phyloP scores from a whole-genome alignment of 1,140 invertebrate species.

The Drosophila ananassae region DNA sequence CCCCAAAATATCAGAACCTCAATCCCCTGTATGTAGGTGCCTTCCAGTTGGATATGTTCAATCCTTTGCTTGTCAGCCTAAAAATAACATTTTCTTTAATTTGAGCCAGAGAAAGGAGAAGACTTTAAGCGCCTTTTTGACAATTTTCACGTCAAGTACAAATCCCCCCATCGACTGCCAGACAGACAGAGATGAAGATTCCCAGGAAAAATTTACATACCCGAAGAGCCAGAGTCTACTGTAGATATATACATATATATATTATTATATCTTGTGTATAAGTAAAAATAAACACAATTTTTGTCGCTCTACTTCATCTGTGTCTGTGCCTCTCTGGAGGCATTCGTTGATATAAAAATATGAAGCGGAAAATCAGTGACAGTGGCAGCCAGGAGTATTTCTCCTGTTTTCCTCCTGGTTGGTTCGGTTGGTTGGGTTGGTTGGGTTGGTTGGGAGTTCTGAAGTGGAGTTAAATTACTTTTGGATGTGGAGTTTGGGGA shows the following conservation, averaged over 20 bases:
- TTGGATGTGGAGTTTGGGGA: slow-evolving; percentile 36
- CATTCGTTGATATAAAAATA: slow-evolving; percentile 68
- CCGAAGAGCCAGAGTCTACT: slow-evolving; percentile 2
- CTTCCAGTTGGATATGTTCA: slow-evolving; percentile 46
- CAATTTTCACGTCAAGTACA: slow-evolving; percentile 79
- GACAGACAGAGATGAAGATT: slow-evolving; percentile 39
- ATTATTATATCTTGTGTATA: slow-evolving; percentile 55
- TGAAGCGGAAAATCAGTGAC: slow-evolving; percentile 81
- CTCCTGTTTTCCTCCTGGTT: slow-evolving; percentile 29
- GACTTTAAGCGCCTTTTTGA: slow-evolving; percentile 79
- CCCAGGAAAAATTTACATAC: slow-evolving; percentile 68
- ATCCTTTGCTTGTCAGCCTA: slow-evolving; percentile 73
- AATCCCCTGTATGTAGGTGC: slow-evolving; percentile 26
- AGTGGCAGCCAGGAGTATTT: slow-evolving; percentile 59
- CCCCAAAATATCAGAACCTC: slow-evolving; percentile 17
- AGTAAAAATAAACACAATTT: slow-evolving; percentile 77
- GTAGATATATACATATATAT: slow-evolving; percentile 13
- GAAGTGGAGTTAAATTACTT: slow-evolving; percentile 81
- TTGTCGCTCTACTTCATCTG: slow-evolving; percentile 53
- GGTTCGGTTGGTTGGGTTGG: too few species aligned
- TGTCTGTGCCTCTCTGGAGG: slow-evolving; percentile 48
- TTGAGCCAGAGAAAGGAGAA: slow-evolving; percentile 45
- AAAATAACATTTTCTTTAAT: slow-evolving; percentile 80
- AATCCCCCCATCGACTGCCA: slow-evolving; percentile 59
- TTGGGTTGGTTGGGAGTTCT: slow-evolving; percentile 47